Conservation (phyloP, 1,140 invertebrate genomes). For the Orius laevigatus region DNA sequence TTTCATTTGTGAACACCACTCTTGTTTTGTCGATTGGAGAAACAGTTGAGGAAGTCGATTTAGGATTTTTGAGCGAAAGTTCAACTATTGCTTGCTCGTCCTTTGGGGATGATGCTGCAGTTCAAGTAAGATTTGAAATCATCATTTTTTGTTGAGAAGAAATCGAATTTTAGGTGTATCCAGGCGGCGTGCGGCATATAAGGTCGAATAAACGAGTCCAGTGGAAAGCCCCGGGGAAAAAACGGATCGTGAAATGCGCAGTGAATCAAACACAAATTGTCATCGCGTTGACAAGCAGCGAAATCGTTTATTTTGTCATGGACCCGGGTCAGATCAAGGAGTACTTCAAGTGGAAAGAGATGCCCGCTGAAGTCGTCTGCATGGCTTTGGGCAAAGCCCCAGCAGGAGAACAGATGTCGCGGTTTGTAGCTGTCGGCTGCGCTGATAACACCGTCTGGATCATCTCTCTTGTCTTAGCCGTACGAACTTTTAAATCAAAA, state of each 20-base stretch:
- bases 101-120: conserved; percentile 90
- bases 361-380: conserved; percentile 93
- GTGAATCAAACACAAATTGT: conserved; percentile 98
- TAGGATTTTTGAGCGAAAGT: conserved; percentile 95
- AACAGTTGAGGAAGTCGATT: conserved; percentile 99
- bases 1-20: conserved; percentile 99
- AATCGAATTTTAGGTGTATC: conserved; percentile 58
- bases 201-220: conserved; percentile 86
- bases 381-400: conserved; percentile 96
- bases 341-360: conserved; percentile 91
- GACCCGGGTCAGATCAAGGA: conserved; percentile 97
- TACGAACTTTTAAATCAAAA: too few species aligned
- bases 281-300: conserved; percentile 91
- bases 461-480: conserved; percentile 87
- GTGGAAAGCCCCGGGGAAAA: conserved; percentile 96
- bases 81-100: conserved; percentile 93
- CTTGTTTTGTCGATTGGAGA: conserved; percentile 98
- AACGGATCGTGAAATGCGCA: conserved; percentile 93
- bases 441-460: conserved; percentile 95
- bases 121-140: conserved; percentile 85
- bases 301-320: conserved; percentile 99
- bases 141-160: too few species aligned
- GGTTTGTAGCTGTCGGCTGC: conserved; percentile 93
- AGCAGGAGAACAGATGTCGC: conserved; percentile 82
- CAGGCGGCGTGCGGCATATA: conserved; percentile 97